Evolutionary conservation across 2,113 vertebrate species (phyloP), one percentile per base, ranked within the genome.

Genomic region (Ptilorrhoa leucosticta): DNA sequence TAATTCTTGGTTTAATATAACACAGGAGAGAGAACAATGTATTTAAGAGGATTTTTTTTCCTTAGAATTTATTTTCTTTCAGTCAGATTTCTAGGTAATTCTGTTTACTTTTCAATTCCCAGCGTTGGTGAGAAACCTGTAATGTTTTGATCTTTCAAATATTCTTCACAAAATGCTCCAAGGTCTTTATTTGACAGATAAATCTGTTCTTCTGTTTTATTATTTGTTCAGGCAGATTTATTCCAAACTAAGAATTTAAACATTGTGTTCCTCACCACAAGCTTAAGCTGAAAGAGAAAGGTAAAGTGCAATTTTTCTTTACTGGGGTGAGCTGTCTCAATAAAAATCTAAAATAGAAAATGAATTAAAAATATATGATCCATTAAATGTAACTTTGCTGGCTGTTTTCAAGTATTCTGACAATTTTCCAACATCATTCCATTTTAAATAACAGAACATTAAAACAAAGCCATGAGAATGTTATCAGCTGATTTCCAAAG

Each of bases 51-150:
- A 33, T 17, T 77, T 70, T 69, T 69, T 73, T 66, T 20, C 4
- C 16, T 83, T 47, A 51, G 10, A 66, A 75, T 71, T 73, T 81
- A 27, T 78, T 87, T 85, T 66, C 21, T 77, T 89, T 82, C 77
- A 78, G 39, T 40, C 19, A 91, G 22, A 76, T 85, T 47, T 91
- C 58, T 39, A 89, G 39, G 39, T 89, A 83, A 77, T 79, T 89
- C 21, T 77, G 42, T 87, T 94, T 94, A 83, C 68, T 94, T 85
- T 95, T 94, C 68, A 94, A 31, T 73, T 87, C 70, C 31, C 79
- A 71, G 66, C 0, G 0, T 80, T 58, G 27, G 35, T 87, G 50
- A 79, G 69, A 91, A 91, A 94, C 44, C 58, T 87, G 71, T 61
- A 79, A 71, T 75, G 17, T 90, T 96, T 63, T 83, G 66, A 85